Conservation (phyloP, 2,797 vertebrate genomes). For the Neosalanx taihuensis region DNA sequence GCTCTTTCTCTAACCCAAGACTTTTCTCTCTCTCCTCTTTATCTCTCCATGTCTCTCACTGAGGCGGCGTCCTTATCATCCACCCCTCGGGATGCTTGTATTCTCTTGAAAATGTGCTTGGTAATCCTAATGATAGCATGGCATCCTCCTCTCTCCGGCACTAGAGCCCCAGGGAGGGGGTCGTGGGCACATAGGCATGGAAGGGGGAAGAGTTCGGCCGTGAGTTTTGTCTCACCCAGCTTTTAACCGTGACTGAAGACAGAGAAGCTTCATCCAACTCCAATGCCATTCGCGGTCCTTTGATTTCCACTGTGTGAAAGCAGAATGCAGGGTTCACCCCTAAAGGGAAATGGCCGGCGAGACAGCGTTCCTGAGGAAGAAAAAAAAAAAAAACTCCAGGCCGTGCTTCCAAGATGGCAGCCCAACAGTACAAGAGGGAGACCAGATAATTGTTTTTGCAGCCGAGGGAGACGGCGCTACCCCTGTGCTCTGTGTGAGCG, state of each 20-base stretch:
- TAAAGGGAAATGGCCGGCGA: neutral
- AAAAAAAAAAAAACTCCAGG: neutral
- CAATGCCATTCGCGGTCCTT: no score
- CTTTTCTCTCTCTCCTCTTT: neutral
- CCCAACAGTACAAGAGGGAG: neutral
- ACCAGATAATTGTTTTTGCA: slow-evolving; percentile 1
- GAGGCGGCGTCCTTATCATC: neutral
- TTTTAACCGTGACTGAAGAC: neutral
- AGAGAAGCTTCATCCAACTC: no score
- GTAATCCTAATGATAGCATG: slow-evolving; percentile 32
- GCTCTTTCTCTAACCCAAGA: slow-evolving; percentile 12
- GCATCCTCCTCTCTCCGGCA: slow-evolving; percentile 12
- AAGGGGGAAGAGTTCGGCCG: neutral
- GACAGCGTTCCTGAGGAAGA: neutral
- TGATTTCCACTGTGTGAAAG: no score
- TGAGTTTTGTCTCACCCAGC: neutral
- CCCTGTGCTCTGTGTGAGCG: neutral
- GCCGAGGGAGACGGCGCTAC: neutral
- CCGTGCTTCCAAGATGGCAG: neutral
- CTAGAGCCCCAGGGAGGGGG: neutral
- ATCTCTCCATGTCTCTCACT: no score
- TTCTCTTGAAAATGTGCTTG: slow-evolving; percentile 35
- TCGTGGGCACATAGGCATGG: neutral
- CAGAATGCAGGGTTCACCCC: neutral
- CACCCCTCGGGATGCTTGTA: slow-evolving; percentile 28